Conservation (phyloP, 2,797 vertebrate species). For the Hydrolagus colliei region DNA sequence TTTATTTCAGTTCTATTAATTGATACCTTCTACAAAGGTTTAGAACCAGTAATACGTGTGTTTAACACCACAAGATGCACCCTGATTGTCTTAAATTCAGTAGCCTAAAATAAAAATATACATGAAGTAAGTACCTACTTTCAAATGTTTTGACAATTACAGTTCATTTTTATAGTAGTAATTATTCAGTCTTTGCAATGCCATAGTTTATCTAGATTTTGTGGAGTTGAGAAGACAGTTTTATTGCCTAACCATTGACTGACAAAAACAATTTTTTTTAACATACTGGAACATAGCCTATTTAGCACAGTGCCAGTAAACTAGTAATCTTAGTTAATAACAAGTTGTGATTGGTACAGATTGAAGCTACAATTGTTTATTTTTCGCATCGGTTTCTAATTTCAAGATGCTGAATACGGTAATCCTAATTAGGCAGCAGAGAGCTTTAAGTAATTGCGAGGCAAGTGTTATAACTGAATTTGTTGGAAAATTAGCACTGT, state of each 20-base stretch:
- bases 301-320: neutral
- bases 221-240: neutral
- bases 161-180: too few relatives aligned
- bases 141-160: too few relatives aligned
- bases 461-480: neutral
- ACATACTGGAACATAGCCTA: neutral
- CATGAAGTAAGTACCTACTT: too few relatives aligned
- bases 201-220: too few relatives aligned
- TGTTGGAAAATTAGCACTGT: neutral
- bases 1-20: too few relatives aligned
- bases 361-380: neutral
- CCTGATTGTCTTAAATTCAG: too few relatives aligned
- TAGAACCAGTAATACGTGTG: too few relatives aligned
- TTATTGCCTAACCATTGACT: neutral
- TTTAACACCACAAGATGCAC: too few relatives aligned
- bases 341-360: neutral
- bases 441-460: neutral
- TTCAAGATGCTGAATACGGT: neutral
- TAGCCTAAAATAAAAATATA: too few relatives aligned
- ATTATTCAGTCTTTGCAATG: too few relatives aligned
- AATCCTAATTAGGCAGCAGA: neutral
- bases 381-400: constrained; percentile 7
- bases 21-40: too few relatives aligned
- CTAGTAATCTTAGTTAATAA: neutral
- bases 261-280: neutral